Conservation (phyloP, 2,888 invertebrate species). For the Phaonia tiefii region DNA sequence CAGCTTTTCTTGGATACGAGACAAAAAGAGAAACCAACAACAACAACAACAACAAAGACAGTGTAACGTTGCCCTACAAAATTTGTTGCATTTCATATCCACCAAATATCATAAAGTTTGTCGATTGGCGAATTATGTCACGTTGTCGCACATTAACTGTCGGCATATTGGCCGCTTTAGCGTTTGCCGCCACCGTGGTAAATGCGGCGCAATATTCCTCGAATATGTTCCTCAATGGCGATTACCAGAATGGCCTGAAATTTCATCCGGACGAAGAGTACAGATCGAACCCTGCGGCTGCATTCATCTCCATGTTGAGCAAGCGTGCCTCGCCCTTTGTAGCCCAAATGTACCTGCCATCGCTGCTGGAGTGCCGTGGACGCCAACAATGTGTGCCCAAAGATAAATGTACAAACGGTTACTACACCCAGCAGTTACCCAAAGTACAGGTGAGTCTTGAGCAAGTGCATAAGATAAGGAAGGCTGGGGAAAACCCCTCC, state of each 20-base stretch:
- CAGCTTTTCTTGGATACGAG: too few species aligned
- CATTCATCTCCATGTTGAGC: slow-evolving; percentile 78
- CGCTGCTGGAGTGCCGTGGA: slow-evolving; percentile 73
- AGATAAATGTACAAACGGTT: slow-evolving; percentile 75
- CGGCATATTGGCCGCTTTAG: slow-evolving; percentile 69
- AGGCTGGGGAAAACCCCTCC: not conserved
- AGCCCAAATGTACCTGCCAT: slow-evolving; percentile 77
- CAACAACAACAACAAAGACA: too few species aligned
- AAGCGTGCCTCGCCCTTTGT: slow-evolving; percentile 77
- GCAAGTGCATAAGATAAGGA: too few species aligned
- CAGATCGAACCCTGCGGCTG: slow-evolving; percentile 73
- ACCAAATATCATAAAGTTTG: not conserved
- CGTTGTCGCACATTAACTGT: slow-evolving; percentile 70
- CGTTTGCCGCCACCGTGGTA: slow-evolving; percentile 53
- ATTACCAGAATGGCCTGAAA: slow-evolving; percentile 75
- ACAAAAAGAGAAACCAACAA: too few species aligned
- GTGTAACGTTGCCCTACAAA: too few species aligned
- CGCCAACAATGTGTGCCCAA: slow-evolving; percentile 77
- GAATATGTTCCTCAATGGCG: slow-evolving; percentile 78
- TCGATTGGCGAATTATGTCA: slow-evolving; percentile 63
- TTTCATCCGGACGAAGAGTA: slow-evolving; percentile 71
- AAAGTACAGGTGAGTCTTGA: slow-evolving; percentile 76
- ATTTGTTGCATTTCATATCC: too few species aligned
- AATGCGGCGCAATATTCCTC: slow-evolving; percentile 71
- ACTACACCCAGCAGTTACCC: slow-evolving; percentile 72